Conservation (phyloP, 1,140 invertebrate genomes). For the Leptopilina boulardi region DNA sequence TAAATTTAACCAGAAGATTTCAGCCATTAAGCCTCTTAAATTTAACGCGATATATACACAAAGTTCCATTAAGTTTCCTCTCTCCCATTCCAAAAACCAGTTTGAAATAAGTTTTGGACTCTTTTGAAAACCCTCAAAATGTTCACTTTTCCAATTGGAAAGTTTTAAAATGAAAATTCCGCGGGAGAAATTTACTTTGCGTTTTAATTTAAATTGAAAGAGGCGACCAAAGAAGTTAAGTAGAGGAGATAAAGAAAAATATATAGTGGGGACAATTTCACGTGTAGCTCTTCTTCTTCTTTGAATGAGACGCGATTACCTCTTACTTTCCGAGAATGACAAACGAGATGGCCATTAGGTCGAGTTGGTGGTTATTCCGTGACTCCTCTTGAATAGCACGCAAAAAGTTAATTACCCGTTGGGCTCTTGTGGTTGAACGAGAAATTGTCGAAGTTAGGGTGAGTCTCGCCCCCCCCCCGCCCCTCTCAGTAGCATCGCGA, state of each 20-base stretch:
- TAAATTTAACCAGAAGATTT: too few relatives aligned
- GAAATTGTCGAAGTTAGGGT: slow-evolving; percentile 48
- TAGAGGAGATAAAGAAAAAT: not conserved
- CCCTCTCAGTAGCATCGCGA: slow-evolving; percentile 36
- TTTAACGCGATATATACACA: too few relatives aligned
- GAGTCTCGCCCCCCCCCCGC: slow-evolving; percentile 24
- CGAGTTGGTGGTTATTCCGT: slow-evolving; percentile 65
- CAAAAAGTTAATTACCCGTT: slow-evolving; percentile 70
- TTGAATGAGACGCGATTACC: slow-evolving; percentile 16
- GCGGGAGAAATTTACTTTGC: not conserved
- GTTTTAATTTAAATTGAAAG: not conserved
- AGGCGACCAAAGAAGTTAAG: not conserved
- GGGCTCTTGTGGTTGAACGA: slow-evolving; percentile 43
- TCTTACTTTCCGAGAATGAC: slow-evolving; percentile 59
- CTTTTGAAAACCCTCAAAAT: too few relatives aligned
- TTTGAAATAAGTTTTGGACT: too few relatives aligned
- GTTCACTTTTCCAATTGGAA: not conserved
- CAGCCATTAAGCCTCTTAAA: too few relatives aligned
- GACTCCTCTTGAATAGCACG: slow-evolving; percentile 51
- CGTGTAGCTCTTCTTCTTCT: not conserved
- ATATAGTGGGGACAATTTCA: slow-evolving; percentile 1
- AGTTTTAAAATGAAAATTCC: not conserved
- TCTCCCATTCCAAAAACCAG: too few relatives aligned
- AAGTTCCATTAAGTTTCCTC: too few relatives aligned
- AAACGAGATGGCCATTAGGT: slow-evolving; percentile 65